These are phyloP conservation scores for Astropecten irregularis DNA, from an alignment of 53 echinoderm and acorn worm species.

Conservation along the genomic window DNA sequence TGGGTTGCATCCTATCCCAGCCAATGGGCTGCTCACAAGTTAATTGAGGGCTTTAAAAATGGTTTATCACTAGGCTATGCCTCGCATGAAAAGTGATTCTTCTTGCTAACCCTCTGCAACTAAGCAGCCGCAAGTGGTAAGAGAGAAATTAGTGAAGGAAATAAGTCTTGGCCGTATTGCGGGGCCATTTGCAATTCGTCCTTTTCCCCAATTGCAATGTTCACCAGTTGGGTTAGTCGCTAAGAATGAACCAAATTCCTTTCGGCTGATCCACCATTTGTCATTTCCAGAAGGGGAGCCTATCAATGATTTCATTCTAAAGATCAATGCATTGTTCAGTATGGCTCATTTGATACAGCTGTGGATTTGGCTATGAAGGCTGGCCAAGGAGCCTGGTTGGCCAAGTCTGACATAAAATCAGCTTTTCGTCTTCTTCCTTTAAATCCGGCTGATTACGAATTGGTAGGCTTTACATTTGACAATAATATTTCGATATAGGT, in stretches of 20 bases:
- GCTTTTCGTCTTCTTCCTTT: constrained; percentile 55
- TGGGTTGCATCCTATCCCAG: background rate
- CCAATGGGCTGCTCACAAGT: background rate
- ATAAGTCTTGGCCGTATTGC: constrained; percentile 27
- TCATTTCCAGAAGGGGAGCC: constrained; percentile 10
- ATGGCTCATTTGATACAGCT: constrained; percentile 49
- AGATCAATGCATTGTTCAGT: constrained; percentile 7
- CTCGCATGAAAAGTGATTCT: background rate
- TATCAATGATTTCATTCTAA: constrained; percentile 12
- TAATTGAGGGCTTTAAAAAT: constrained; percentile 1
- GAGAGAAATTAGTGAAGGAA: background rate
- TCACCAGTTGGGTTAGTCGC: constrained; percentile 28
- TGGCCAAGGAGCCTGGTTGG: too few species aligned
- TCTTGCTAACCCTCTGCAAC: background rate
- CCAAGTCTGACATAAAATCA: constrained; percentile 48
- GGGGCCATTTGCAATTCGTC: background rate
- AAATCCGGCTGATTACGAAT: constrained; percentile 30
- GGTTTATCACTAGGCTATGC: constrained; percentile 13
- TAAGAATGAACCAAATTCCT: constrained; percentile 38
- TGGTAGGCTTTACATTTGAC: constrained; percentile 41
- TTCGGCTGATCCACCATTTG: constrained; percentile 48
- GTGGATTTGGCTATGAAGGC: background rate
- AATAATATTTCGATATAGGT: constrained; percentile 35
- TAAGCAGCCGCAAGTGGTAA: background rate
- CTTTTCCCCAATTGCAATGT: background rate